These are phyloP conservation scores for Coccyzus lansbergi DNA, from an alignment of 2,797 vertebrate species.

Conservation along the genomic window DNA sequence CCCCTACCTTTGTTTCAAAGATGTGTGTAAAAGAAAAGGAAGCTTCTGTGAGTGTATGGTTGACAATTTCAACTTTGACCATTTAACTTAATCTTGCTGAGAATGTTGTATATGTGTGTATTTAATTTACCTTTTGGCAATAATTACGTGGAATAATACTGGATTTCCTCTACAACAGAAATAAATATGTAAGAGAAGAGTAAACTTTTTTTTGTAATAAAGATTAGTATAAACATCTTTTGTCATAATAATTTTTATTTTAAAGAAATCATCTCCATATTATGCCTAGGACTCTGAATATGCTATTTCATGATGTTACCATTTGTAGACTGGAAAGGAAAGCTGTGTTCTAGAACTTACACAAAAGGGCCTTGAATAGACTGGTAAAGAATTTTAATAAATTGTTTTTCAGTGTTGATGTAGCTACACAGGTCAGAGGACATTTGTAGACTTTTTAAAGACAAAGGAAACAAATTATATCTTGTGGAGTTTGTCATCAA, in stretches of 20 bases:
- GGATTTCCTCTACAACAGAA: not conserved
- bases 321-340: not conserved
- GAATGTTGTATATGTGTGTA: not conserved
- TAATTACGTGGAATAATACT: not conserved
- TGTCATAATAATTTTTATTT: not conserved
- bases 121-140: not conserved
- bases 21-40: not conserved
- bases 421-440: not conserved
- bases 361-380: not conserved
- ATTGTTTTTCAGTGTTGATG: not conserved
- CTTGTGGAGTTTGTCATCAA: not conserved
- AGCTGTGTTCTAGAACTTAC: not conserved
- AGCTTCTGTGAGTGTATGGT: accelerated
- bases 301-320: not conserved
- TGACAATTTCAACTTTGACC: not conserved
- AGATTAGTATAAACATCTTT: not conserved
- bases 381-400: not conserved
- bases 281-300: not conserved
- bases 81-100: not conserved
- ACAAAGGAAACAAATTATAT: not conserved
- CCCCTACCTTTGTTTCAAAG: not conserved
- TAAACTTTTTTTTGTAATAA: not conserved
- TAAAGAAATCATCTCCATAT: not conserved
- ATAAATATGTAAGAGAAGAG: not conserved
- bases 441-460: not conserved